Evolutionary conservation across 2,888 invertebrate genomes (phyloP).

Genomic region (Drosophila austrosaltans): DNA sequence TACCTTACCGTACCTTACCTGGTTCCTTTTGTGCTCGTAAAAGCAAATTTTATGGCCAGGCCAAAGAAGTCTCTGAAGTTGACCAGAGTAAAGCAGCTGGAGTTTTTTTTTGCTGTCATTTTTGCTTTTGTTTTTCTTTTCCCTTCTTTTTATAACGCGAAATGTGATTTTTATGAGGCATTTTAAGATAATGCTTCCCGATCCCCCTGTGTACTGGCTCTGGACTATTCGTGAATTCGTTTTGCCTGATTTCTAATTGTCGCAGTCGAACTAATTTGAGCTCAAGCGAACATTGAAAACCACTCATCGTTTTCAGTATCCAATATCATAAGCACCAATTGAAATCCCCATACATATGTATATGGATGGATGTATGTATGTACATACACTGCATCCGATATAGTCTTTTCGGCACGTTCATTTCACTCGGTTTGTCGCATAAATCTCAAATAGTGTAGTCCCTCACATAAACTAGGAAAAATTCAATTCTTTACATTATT

Average conservation of each 20-base stretch:
- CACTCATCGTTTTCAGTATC: constrained; percentile 35
- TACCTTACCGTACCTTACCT: background rate
- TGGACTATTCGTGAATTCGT: constrained; percentile 37
- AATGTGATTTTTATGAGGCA: constrained; percentile 74
- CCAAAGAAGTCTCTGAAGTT: background rate
- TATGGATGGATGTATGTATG: no score
- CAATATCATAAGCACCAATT: constrained; percentile 4
- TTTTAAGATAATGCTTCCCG: constrained; percentile 65
- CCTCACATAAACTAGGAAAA: background rate
- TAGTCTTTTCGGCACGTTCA: constrained; percentile 12
- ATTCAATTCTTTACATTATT: background rate
- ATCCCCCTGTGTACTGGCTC: constrained; percentile 33
- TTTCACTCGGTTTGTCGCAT: constrained; percentile 8
- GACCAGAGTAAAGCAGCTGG: constrained; percentile 40
- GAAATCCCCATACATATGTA: background rate
- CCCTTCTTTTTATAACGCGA: constrained; percentile 66
- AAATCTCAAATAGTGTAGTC: constrained; percentile 2
- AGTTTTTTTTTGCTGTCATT: constrained; percentile 23
- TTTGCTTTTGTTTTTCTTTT: background rate
- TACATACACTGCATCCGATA: background rate
- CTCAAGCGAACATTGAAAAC: constrained; percentile 49
- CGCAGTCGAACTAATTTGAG: constrained; percentile 55
- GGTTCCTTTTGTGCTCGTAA: constrained; percentile 60
- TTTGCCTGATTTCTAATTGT: constrained; percentile 70
- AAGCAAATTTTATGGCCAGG: constrained; percentile 65